phyloP scores from a whole-genome alignment of 2,888 invertebrate genomes.

The Noctua janthina region DNA sequence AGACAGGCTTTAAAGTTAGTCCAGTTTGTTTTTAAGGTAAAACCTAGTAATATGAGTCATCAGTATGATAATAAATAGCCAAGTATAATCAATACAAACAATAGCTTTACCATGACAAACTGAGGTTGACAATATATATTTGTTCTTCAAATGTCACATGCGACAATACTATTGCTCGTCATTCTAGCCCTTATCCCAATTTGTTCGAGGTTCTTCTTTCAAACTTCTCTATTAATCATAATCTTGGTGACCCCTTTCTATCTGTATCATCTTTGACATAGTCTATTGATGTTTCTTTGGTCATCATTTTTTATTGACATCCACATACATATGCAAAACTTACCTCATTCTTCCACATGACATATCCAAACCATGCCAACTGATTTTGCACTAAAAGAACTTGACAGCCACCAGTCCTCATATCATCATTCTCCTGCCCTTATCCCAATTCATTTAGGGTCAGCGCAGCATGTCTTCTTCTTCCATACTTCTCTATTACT shows the following conservation, averaged over 20 bases:
- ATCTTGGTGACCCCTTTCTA: background rate
- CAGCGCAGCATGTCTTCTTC: no score
- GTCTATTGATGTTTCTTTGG: background rate
- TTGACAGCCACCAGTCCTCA: background rate
- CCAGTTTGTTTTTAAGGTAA: background rate
- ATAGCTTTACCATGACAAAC: background rate
- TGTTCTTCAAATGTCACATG: background rate
- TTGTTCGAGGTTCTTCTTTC: background rate
- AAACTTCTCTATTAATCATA: background rate
- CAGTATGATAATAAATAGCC: background rate
- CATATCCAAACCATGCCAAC: background rate
- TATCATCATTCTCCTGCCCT: no score
- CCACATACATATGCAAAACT: background rate
- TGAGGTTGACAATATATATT: background rate
- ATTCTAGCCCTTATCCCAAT: background rate
- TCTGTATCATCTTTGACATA: no score
- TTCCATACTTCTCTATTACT: no score
- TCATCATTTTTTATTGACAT: background rate
- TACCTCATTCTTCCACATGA: background rate
- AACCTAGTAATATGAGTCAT: background rate
- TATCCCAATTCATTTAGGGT: no score
- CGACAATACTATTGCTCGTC: background rate
- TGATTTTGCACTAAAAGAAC: background rate
- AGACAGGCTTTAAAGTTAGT: background rate
- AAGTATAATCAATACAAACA: background rate